Conservation (phyloP, 1,140 invertebrate species). For the Polyergus mexicanus region DNA sequence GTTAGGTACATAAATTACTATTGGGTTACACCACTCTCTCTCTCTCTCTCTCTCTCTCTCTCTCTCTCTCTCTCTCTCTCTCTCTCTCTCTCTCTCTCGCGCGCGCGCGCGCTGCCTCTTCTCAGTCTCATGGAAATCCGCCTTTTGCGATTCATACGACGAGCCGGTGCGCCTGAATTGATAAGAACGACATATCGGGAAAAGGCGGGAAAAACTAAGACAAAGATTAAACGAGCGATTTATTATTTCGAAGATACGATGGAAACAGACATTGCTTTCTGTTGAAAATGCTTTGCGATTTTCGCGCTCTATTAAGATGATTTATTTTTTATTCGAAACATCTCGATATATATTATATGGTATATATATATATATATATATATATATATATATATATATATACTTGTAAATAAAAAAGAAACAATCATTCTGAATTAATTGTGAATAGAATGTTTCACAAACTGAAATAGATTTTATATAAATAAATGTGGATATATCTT, state of each 20-base stretch:
- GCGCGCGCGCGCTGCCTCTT: conserved; percentile 57
- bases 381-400: too few species aligned
- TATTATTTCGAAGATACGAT: background rate
- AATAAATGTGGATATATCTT: too few species aligned
- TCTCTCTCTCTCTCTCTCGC: background rate
- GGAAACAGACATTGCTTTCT: background rate
- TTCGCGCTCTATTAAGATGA: too few species aligned
- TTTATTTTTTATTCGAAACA: too few species aligned
- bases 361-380: too few species aligned
- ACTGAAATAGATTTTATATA: too few species aligned
- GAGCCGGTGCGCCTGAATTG: background rate
- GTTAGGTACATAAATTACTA: conserved; percentile 80
- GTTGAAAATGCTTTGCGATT: too few species aligned
- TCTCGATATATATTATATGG: conserved; percentile 2
- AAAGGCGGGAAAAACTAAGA: background rate
- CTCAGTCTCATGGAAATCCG: conserved; percentile 75
- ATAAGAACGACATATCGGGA: background rate
- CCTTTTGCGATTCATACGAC: conserved; percentile 51
- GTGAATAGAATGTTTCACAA: too few species aligned
- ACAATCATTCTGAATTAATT: too few species aligned
- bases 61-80: background rate
- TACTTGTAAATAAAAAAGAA: too few species aligned
- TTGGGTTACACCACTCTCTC: conserved; percentile 73
- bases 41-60: too few species aligned
- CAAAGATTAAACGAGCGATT: background rate